Base-by-base conservation (phyloP, 2,888 invertebrate species). In the Isoperla grammatica region DNA sequence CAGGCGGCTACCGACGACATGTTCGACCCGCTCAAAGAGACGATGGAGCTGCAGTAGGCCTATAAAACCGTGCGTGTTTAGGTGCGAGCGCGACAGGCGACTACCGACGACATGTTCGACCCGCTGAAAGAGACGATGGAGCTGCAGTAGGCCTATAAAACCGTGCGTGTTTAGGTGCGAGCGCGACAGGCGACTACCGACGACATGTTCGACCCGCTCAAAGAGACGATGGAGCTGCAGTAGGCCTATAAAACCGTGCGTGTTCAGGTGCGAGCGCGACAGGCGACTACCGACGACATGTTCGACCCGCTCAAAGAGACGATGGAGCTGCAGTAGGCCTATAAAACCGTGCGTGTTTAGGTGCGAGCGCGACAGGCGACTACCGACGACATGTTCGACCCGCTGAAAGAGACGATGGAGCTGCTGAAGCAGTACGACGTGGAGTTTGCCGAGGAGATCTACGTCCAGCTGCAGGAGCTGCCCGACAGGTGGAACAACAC, bases 361-460 rank as follows among this genome's bases (percentile, higher is more conserved):
- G 29, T 29, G 29, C 83, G 87, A 67, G 95, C 95, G 64, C 80
- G 86, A 13, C 88, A 88, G 66, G 78, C 81, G 40, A 78, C 83
- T 29, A 94, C 94, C 1, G 94, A 95, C 67, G 82, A 80, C 42
- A 92, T 95, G 90, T 96, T 96, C 72, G 91, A 90, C 29, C 94
- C 95, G 0, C 76, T 95, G 0, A 85, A 88, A 70, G 87, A 90
- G 67, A 91, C 90, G 45, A 91, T 95, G 53, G 87, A 92, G 62
- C 78, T 95, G 9, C 79, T 96, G 9, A 87, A 86, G 69, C 81
- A 83, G 1, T 95, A 95, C 69, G 87, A 88, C n/a, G 90, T 93
- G 17, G 90, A 92, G 67, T 88, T 96, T 73, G 82, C 86, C 0
- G 91, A 94, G 66, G 86, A 87, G 65, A 55, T 55, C 12, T 61